Conservation (phyloP, 2,888 invertebrate genomes). For the Mythimna vitellina region DNA sequence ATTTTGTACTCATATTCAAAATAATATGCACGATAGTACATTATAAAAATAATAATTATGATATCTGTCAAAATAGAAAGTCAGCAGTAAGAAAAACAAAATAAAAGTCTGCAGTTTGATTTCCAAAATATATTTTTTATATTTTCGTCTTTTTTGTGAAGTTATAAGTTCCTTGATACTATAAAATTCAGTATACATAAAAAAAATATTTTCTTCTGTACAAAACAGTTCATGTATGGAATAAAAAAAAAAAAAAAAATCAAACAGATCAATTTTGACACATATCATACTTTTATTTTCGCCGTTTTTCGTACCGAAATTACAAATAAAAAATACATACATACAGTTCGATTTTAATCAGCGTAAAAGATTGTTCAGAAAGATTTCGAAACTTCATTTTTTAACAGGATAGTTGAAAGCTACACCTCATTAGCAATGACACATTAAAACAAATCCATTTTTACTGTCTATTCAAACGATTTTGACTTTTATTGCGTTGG, state of each 20-base stretch:
- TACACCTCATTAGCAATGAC: too few species aligned
- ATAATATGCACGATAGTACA: conserved; percentile 31
- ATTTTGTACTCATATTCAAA: conserved; percentile 60
- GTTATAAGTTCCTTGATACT: too few species aligned
- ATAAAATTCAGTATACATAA: too few species aligned
- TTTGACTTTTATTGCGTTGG: neutral
- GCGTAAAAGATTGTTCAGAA: conserved; percentile 40
- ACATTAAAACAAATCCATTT: too few species aligned
- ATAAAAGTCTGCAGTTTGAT: neutral
- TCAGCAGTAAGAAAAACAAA: neutral
- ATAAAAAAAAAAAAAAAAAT: conserved; percentile 10
- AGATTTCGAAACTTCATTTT: conserved; percentile 8
- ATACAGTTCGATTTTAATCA: conserved; percentile 23
- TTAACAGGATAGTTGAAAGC: conserved; percentile 1
- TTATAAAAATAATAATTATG: conserved; percentile 12
- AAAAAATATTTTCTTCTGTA: neutral
- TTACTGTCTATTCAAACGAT: too few species aligned
- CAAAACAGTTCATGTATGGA: neutral
- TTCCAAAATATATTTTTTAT: neutral
- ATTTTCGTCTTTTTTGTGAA: neutral
- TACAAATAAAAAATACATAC: conserved; percentile 30
- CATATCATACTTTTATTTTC: conserved; percentile 46
- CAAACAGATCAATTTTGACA: conserved; percentile 29
- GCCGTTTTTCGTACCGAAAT: conserved; percentile 18
- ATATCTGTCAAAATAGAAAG: conserved; percentile 50